phyloP scores from a whole-genome alignment of 2,888 invertebrate genomes.

The Cepaea hortensis region DNA sequence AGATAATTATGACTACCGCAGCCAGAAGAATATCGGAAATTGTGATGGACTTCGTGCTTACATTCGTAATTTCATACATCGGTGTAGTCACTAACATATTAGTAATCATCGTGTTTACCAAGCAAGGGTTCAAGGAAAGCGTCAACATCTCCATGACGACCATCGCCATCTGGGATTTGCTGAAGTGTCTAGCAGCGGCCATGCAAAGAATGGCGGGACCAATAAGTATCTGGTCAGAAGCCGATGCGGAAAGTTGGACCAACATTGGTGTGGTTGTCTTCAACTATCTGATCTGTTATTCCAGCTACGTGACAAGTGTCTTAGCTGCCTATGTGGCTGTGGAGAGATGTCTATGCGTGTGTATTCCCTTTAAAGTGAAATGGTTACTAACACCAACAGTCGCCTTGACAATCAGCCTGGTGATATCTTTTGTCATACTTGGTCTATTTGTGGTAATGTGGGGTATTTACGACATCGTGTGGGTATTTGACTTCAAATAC shows the following conservation, averaged over 20 bases:
- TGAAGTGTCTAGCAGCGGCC: conserved; percentile 35
- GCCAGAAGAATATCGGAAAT: conserved; percentile 32
- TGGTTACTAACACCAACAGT: conserved; percentile 41
- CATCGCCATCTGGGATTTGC: conserved; percentile 44
- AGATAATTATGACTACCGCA: conserved; percentile 12
- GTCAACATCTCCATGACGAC: conserved; percentile 47
- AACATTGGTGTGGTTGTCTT: conserved; percentile 29
- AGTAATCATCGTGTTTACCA: conserved; percentile 36
- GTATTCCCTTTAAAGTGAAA: conserved; percentile 45
- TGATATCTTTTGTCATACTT: conserved; percentile 28
- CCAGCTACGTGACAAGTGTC: conserved; percentile 45
- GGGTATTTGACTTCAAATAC: conserved; percentile 25
- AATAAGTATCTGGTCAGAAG: background rate
- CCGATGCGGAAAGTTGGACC: conserved; percentile 31
- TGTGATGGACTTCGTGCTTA: conserved; percentile 35
- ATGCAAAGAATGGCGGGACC: conserved; percentile 36
- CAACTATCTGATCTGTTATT: conserved; percentile 41
- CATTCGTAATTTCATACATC: conserved; percentile 23
- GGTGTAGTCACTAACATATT: conserved; percentile 36
- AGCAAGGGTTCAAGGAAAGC: conserved; percentile 45
- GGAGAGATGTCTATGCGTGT: conserved; percentile 46
- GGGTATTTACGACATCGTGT: conserved; percentile 43
- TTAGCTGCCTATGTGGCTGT: conserved; percentile 46
- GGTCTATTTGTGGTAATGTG: conserved; percentile 40
- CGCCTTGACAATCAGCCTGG: background rate